Conservation (phyloP, 2,113 vertebrate genomes). For the Cyphomyrus plagiostoma region DNA sequence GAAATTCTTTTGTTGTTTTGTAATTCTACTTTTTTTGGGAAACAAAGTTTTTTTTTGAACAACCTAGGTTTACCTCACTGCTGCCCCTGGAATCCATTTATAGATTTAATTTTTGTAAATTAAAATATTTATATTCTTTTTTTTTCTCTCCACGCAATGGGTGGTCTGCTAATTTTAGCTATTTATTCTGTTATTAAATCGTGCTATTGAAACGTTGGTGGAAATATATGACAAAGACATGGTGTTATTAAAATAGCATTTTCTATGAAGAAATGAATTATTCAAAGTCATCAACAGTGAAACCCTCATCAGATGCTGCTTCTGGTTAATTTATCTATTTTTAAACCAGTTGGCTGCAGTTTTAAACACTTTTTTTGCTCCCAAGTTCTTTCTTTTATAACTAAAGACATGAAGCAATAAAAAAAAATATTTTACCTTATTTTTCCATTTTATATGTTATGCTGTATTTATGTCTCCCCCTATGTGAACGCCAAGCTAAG, state of each 20-base stretch:
- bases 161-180: conserved; percentile 52
- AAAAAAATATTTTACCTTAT: conserved; percentile 64
- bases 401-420: conserved; percentile 95
- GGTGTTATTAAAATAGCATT: conserved; percentile 50
- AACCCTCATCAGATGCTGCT: conserved; percentile 35
- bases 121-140: conserved; percentile 56
- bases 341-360: conserved; percentile 22
- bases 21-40: conserved; percentile 35
- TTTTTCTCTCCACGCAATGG: conserved; percentile 45
- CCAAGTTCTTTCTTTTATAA: conserved; percentile 64
- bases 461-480: conserved; percentile 70
- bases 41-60: conserved; percentile 35
- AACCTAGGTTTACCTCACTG: conserved; percentile 39
- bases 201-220: conserved; percentile 55
- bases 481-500: conserved; percentile 98
- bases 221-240: conserved; percentile 54
- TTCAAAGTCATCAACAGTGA: conserved; percentile 42
- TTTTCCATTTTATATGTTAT: conserved; percentile 63
- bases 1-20: conserved; percentile 44
- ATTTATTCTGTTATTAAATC: conserved; percentile 58
- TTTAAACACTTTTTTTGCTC: conserved; percentile 40
- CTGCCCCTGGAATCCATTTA: conserved; percentile 49
- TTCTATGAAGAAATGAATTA: conserved; percentile 54
- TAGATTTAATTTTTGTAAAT: conserved; percentile 67
- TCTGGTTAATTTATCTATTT: conserved; percentile 36